A percentile compares a stretch with the other conserved stretches of the same genome.
phyloP scores from a whole-genome alignment of 2,888 invertebrate species.

The Polydrusus pterygomalis region DNA sequence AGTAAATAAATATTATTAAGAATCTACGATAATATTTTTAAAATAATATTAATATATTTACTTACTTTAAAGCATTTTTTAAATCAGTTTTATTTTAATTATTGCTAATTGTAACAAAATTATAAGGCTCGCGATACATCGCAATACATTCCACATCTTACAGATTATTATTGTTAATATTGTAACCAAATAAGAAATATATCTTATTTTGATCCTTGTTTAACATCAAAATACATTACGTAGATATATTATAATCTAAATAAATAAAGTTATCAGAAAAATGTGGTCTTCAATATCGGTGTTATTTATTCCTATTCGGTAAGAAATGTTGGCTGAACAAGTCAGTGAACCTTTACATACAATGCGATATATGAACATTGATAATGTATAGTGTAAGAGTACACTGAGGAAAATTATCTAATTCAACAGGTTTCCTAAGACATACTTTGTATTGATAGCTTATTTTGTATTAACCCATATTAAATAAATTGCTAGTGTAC shows the following conservation, averaged over 20 bases:
- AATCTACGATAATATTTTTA: too few species aligned
- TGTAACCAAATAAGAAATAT: constrained; percentile 7
- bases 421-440: too few species aligned
- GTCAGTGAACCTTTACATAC: constrained; percentile 7
- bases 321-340: background rate
- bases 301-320: constrained; percentile 9
- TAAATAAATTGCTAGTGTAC: too few species aligned
- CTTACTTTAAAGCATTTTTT: too few species aligned
- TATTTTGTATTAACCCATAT: too few species aligned
- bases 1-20: too few species aligned
- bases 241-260: constrained; percentile 7
- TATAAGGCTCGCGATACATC: too few species aligned
- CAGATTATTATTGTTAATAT: background rate
- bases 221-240: background rate
- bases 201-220: background rate
- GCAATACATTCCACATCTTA: background rate
- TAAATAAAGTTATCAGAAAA: constrained; percentile 17
- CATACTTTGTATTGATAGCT: too few species aligned
- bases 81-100: too few species aligned
- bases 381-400: background rate
- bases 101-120: too few species aligned
- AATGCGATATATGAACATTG: background rate
- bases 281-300: background rate
- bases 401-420: too few species aligned
- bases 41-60: too few species aligned